Evolutionary conservation across 1,140 invertebrate genomes (phyloP).

Genomic region (Lepeophtheirus salmonis): DNA sequence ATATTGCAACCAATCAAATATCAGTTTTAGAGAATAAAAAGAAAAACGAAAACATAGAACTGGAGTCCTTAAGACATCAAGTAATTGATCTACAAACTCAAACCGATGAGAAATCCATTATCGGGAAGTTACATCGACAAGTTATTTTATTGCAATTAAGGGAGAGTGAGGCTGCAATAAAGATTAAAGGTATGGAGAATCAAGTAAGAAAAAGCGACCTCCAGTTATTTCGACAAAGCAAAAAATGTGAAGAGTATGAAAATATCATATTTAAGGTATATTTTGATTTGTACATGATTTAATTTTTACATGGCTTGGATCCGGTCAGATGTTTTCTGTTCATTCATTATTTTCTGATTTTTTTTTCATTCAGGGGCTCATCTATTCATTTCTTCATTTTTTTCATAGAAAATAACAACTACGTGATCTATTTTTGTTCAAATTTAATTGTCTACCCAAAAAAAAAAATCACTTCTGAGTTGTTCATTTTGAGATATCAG

Average conservation of each 20-base stretch:
- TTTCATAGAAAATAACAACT: too few relatives aligned
- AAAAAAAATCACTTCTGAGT: too few relatives aligned
- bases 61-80: constrained; percentile 25
- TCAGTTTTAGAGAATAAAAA: constrained; percentile 9
- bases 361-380: too few relatives aligned
- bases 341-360: too few relatives aligned
- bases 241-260: constrained; percentile 1
- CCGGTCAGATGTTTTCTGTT: too few relatives aligned
- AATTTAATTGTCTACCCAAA: too few relatives aligned
- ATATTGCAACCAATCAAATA: constrained; percentile 11
- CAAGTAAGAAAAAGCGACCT: not conserved
- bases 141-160: constrained; percentile 9
- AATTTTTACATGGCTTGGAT: too few relatives aligned
- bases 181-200: not conserved
- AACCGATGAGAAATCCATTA: constrained; percentile 19
- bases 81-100: constrained; percentile 21
- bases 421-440: too few relatives aligned
- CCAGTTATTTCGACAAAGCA: not conserved
- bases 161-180: not conserved
- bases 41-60: constrained; percentile 24
- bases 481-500: too few relatives aligned
- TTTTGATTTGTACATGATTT: too few relatives aligned
- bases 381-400: too few relatives aligned
- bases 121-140: constrained; percentile 12
- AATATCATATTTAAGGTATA: too few relatives aligned